Evolutionary conservation across 92 coral and sea anemone genomes (phyloP).

Genomic region (Pocillopora grandis): DNA sequence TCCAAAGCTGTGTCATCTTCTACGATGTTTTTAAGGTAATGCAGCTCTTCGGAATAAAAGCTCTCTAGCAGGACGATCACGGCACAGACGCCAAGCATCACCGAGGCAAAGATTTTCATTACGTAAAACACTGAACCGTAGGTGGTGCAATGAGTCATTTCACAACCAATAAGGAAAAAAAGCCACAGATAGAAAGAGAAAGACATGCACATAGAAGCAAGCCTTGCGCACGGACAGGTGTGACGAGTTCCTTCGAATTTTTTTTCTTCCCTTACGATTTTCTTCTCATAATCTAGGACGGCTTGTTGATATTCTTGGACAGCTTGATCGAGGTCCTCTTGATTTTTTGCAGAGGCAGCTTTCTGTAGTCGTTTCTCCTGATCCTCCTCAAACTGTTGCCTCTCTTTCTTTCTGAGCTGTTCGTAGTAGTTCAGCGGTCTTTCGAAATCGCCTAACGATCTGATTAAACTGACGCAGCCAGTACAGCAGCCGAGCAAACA

Average conservation of each 20-base stretch:
- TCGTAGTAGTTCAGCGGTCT: slow-evolving; percentile 52
- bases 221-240: neutral
- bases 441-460: slow-evolving; percentile 30
- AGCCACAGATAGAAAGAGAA: slow-evolving; percentile 68
- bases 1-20: slow-evolving; percentile 63
- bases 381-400: slow-evolving; percentile 25
- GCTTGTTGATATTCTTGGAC: slow-evolving; percentile 61
- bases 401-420: slow-evolving; percentile 42
- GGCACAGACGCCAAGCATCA: slow-evolving; percentile 41
- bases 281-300: slow-evolving; percentile 48
- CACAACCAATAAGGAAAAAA: slow-evolving; percentile 47
- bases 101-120: slow-evolving; percentile 45
- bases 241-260: no score
- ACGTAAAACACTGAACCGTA: slow-evolving; percentile 45
- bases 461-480: slow-evolving; percentile 4
- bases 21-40: slow-evolving; percentile 58
- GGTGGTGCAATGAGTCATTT: slow-evolving; percentile 34
- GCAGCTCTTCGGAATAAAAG: slow-evolving; percentile 51
- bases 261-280: slow-evolving; percentile 45
- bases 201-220: slow-evolving; percentile 55
- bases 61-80: slow-evolving; percentile 63
- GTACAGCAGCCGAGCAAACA: slow-evolving; percentile 26
- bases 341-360: slow-evolving; percentile 63
- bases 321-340: slow-evolving; percentile 63
- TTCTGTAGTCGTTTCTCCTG: slow-evolving; percentile 52